A percentile compares a stretch with the other conserved stretches of the same genome.
phyloP scores from a whole-genome alignment of 2,113 vertebrate species.

The Cottus gobio region DNA sequence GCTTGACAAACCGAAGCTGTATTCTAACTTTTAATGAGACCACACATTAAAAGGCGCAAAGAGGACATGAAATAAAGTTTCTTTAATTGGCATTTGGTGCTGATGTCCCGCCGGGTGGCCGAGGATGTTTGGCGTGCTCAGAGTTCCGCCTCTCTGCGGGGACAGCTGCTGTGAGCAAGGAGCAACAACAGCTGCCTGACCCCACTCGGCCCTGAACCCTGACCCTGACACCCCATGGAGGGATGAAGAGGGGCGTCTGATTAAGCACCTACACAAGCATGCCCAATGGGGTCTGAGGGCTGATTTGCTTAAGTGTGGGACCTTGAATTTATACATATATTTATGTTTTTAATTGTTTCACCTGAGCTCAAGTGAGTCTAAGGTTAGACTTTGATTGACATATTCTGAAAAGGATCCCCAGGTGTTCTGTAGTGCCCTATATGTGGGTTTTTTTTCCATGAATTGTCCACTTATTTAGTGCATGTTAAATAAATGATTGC shows the following conservation, averaged over 20 bases:
- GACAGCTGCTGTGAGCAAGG: constrained; percentile 69
- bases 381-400: not conserved
- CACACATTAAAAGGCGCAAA: not conserved
- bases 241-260: constrained; percentile 22
- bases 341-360: not conserved
- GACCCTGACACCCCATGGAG: constrained; percentile 59
- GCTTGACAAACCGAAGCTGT: too few species aligned
- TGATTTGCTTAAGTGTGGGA: not conserved
- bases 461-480: not conserved
- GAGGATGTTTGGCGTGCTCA: constrained; percentile 46
- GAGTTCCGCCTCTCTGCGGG: constrained; percentile 63
- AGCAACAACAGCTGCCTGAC: constrained; percentile 83
- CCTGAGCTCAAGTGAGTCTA: not conserved
- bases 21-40: too few species aligned
- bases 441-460: not conserved
- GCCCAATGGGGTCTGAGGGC: not conserved
- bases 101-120: constrained; percentile 4
- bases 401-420: not conserved
- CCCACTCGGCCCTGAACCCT: constrained; percentile 49
- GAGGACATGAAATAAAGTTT: not conserved
- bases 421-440: not conserved
- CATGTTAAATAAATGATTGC: not conserved
- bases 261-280: constrained; percentile 65
- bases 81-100: constrained; percentile 5
- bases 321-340: too few species aligned